Evolutionary conservation across 53 echinoderm and acorn worm genomes (phyloP).

Genomic region (Henricia sp.): DNA sequence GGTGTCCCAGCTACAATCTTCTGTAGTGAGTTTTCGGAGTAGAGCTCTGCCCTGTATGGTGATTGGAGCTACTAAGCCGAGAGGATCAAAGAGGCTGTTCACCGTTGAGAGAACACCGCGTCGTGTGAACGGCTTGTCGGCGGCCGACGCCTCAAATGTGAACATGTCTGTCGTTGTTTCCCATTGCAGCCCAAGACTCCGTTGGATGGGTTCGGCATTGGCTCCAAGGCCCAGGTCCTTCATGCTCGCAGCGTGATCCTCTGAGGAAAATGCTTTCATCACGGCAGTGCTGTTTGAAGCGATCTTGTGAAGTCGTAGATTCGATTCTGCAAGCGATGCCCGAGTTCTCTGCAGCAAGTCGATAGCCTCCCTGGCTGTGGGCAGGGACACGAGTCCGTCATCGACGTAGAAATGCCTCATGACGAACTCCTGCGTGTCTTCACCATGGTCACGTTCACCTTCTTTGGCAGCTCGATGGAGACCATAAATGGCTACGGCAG

Average conservation of each 20-base stretch:
- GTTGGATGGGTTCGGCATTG: background rate
- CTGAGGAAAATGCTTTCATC: slow-evolving; percentile 26
- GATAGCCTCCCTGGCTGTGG: slow-evolving; percentile 25
- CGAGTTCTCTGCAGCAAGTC: slow-evolving; percentile 21
- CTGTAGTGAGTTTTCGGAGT: slow-evolving; percentile 38
- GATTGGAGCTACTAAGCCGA: slow-evolving; percentile 53
- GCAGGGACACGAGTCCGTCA: slow-evolving; percentile 14
- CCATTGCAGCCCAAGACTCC: slow-evolving; percentile 33
- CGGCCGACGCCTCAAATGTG: slow-evolving; percentile 28
- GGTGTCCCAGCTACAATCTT: slow-evolving; percentile 20
- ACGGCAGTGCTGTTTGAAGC: slow-evolving; percentile 57
- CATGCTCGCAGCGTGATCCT: slow-evolving; percentile 35
- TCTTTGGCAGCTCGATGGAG: slow-evolving; percentile 22
- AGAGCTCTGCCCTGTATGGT: slow-evolving; percentile 54
- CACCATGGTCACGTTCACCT: slow-evolving; percentile 21
- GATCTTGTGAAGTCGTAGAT: slow-evolving; percentile 58
- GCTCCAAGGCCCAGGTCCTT: slow-evolving; percentile 24
- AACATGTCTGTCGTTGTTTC: slow-evolving; percentile 43
- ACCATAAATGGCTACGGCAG: slow-evolving; percentile 49
- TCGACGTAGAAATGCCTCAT: slow-evolving; percentile 65
- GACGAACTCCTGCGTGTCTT: slow-evolving; percentile 38
- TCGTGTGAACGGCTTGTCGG: slow-evolving; percentile 29
- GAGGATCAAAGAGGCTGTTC: slow-evolving; percentile 62
- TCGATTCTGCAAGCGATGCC: slow-evolving; percentile 32
- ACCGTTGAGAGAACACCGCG: slow-evolving; percentile 51